These are phyloP conservation scores for Varroa destructor DNA, from an alignment of 1,140 invertebrate species.

Conservation along the genomic window DNA sequence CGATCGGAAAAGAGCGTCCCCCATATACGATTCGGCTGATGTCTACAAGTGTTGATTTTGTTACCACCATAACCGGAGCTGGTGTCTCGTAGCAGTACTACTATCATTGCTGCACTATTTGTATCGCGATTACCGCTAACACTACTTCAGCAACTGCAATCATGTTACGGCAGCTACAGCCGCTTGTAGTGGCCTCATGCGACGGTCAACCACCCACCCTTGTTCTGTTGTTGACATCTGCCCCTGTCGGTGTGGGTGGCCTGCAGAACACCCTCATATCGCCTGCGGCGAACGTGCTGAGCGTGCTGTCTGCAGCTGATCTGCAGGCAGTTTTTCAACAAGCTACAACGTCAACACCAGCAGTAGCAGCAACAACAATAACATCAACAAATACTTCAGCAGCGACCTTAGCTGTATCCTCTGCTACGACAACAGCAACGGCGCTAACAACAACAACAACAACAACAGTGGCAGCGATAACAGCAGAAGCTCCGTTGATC, in stretches of 20 bases:
- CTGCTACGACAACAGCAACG: not conserved
- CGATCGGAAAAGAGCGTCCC: no score
- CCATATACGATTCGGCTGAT: no score
- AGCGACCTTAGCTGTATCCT: no score
- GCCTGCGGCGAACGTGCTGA: not conserved
- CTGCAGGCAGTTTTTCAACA: not conserved
- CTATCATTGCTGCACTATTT: no score
- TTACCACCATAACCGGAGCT: no score
- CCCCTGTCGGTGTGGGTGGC: not conserved
- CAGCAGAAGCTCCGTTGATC: not conserved
- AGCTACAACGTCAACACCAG: not conserved
- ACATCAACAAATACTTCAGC: not conserved
- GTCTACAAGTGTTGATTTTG: no score
- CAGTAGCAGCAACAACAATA: slow-evolving; percentile 10
- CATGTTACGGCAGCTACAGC: slow-evolving; percentile 17
- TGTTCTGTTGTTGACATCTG: slow-evolving; percentile 1
- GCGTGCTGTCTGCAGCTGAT: slow-evolving; percentile 22
- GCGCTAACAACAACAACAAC: slow-evolving; percentile 4
- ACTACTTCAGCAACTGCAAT: no score
- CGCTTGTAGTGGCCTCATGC: slow-evolving; percentile 23
- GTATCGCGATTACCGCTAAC: no score
- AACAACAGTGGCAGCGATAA: not conserved
- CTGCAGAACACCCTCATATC: slow-evolving; percentile 18
- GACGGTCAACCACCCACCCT: slow-evolving; percentile 15
- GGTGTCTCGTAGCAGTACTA: no score